Evolutionary conservation across 53 echinoderm and acorn worm species (phyloP).

Genomic region (Holothuria scabra): DNA sequence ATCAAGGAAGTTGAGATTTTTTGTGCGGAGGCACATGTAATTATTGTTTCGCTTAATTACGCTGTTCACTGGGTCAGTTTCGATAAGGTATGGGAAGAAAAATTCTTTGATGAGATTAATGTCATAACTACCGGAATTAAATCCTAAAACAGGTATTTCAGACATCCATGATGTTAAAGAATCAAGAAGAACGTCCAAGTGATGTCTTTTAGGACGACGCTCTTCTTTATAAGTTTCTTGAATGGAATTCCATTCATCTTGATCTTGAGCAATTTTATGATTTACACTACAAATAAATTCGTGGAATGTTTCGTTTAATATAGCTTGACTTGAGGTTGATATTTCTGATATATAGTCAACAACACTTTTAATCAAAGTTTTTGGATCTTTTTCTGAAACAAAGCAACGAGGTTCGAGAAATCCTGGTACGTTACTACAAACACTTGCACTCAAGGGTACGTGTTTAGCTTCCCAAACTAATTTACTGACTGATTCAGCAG

Average conservation of each 20-base stretch:
- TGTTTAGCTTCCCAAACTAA: constrained; percentile 31
- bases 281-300: not conserved
- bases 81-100: constrained; percentile 35
- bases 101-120: constrained; percentile 38
- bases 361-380: not conserved
- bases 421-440: constrained; percentile 57
- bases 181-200: constrained; percentile 14
- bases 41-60: constrained; percentile 49
- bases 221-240: not conserved
- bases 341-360: constrained; percentile 10
- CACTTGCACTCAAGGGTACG: constrained; percentile 47
- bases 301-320: constrained; percentile 7
- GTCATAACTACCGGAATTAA: constrained; percentile 46
- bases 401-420: constrained; percentile 5
- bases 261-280: constrained; percentile 8
- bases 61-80: constrained; percentile 44
- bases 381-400: not conserved
- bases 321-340: constrained; percentile 7
- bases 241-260: constrained; percentile 32
- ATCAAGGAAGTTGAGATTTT: constrained; percentile 27
- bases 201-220: not conserved
- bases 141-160: constrained; percentile 38
- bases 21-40: constrained; percentile 38
- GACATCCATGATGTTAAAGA: not conserved
- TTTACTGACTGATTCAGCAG: not conserved